Evolutionary conservation across 1,140 invertebrate genomes (phyloP).

Genomic region (Drosophila repletoides): DNA sequence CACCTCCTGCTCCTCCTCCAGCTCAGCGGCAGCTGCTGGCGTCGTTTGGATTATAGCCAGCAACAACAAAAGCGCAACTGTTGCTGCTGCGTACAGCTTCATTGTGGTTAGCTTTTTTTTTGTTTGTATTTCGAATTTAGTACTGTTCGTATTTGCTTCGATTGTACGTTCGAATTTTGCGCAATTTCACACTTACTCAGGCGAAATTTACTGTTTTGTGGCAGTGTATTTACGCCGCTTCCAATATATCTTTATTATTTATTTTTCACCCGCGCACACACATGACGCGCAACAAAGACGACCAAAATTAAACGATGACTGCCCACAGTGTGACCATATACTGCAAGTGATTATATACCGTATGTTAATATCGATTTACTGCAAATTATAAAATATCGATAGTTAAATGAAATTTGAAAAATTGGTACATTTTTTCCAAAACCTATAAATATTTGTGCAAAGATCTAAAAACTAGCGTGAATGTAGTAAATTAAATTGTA

Average conservation of each 20-base stretch:
- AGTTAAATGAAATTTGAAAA: too few relatives aligned
- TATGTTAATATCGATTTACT: too few relatives aligned
- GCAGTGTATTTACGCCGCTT: slow-evolving; percentile 24
- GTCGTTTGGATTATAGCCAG: slow-evolving; percentile 52
- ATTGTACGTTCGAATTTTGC: slow-evolving; percentile 20
- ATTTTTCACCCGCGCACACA: slow-evolving; percentile 18
- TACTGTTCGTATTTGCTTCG: too few relatives aligned
- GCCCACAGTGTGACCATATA: slow-evolving; percentile 1
- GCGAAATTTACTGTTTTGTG: slow-evolving; percentile 6
- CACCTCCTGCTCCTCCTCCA: slow-evolving; percentile 45
- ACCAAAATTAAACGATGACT: slow-evolving; percentile 30
- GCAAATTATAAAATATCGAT: neutral
- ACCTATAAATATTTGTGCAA: too few relatives aligned
- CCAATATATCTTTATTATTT: slow-evolving; percentile 5
- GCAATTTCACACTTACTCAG: slow-evolving; percentile 36
- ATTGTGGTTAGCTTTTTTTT: slow-evolving; percentile 35
- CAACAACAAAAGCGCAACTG: slow-evolving; percentile 72
- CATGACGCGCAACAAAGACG: slow-evolving; percentile 11
- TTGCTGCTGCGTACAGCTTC: slow-evolving; percentile 73
- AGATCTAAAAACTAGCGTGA: too few relatives aligned
- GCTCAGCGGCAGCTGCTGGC: slow-evolving; percentile 43
- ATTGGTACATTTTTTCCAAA: too few relatives aligned
- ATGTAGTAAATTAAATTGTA: too few relatives aligned
- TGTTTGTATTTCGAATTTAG: too few relatives aligned
- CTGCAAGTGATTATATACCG: neutral